Percentiles rank a stretch among this genome's conserved stretches.
Evolutionary conservation across 2,888 invertebrate species (phyloP).

Genomic region (Dendrolimus houi): DNA sequence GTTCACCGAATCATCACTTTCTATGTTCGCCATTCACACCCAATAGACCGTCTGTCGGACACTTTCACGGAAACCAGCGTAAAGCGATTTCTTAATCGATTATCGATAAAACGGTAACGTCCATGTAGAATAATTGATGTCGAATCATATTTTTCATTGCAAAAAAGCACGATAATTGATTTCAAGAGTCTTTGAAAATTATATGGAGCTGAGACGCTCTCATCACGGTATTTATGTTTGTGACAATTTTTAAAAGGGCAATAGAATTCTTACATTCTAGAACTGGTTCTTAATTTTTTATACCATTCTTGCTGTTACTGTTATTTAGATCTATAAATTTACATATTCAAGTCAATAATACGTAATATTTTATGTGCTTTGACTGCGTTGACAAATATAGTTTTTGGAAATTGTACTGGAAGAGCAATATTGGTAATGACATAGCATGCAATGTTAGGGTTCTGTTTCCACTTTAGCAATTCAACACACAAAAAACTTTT

Average conservation of each 20-base stretch:
- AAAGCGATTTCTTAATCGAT: conserved; percentile 61
- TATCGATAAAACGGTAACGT: conserved; percentile 60
- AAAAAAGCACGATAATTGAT: conserved; percentile 17
- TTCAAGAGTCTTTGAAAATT: conserved; percentile 3
- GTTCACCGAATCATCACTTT: conserved; percentile 7
- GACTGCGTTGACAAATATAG: too few species aligned
- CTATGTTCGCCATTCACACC: conserved; percentile 6
- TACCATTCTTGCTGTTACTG: too few species aligned
- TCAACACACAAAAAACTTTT: too few species aligned
- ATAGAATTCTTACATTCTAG: too few species aligned
- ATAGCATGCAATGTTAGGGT: too few species aligned
- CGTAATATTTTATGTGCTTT: too few species aligned
- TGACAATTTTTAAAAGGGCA: background rate
- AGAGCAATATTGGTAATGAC: too few species aligned
- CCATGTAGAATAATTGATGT: conserved; percentile 54
- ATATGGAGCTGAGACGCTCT: background rate
- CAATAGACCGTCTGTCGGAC: conserved; percentile 1
- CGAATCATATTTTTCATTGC: conserved; percentile 26
- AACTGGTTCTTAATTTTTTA: too few species aligned
- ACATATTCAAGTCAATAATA: too few species aligned
- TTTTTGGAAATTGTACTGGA: too few species aligned
- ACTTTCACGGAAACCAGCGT: conserved; percentile 60
- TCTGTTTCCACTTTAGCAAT: too few species aligned
- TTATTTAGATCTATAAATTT: too few species aligned
- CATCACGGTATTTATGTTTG: background rate